phyloP scores from a whole-genome alignment of 2,797 vertebrate genomes.

The Etheostoma perlongum region DNA sequence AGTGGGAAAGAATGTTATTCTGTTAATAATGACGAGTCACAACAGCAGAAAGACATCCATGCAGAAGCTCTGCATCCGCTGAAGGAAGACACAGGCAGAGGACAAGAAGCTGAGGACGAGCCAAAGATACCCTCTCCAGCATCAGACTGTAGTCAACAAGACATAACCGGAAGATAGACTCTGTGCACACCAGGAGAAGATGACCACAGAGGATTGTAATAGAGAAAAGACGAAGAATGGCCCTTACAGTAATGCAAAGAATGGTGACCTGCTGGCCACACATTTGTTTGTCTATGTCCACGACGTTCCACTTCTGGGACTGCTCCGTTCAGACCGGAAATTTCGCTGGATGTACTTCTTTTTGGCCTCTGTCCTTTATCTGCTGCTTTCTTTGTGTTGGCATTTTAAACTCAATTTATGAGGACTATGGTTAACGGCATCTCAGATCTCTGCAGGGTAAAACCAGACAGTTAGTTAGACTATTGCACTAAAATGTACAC shows the following conservation, averaged over 20 bases:
- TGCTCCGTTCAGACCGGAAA: too few species aligned
- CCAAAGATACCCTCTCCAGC: slow-evolving; percentile 3
- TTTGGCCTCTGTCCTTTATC: too few species aligned
- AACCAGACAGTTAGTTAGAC: too few species aligned
- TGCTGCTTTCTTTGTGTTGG: too few species aligned
- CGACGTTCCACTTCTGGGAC: too few species aligned
- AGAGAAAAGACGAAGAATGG: not conserved
- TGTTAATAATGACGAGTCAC: not conserved
- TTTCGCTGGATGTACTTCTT: too few species aligned
- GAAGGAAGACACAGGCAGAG: slow-evolving; percentile 36
- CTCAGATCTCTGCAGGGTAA: too few species aligned
- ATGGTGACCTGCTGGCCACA: not conserved
- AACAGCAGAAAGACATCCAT: slow-evolving; percentile 24
- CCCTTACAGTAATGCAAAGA: not conserved
- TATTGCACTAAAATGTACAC: too few species aligned
- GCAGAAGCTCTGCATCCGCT: slow-evolving; percentile 29
- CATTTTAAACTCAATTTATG: too few species aligned
- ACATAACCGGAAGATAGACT: slow-evolving; percentile 10
- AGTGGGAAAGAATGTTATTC: not conserved
- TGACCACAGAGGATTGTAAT: not conserved
- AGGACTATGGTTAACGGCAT: too few species aligned
- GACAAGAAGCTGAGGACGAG: not conserved
- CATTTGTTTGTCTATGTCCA: not conserved
- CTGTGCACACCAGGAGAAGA: slow-evolving; percentile 1
- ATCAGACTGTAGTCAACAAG: slow-evolving; percentile 15